Evolutionary conservation across 2,888 invertebrate genomes (phyloP), one percentile per base, ranked within the genome.

Genomic region (Lithophane semibrunnea): DNA sequence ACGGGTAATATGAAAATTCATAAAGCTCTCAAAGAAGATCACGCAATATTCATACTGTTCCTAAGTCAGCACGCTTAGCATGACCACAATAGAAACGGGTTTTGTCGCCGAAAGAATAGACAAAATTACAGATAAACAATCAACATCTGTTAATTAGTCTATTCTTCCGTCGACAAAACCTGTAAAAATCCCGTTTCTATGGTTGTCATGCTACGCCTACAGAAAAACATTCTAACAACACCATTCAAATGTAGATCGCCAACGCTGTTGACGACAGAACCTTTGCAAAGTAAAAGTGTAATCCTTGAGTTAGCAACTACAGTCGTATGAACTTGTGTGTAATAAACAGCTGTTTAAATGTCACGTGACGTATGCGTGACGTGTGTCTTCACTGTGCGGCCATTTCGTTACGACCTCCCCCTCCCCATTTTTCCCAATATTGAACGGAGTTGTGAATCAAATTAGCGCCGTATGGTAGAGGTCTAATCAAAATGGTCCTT

Each of bases 331-430:
- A 37, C 37, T 3, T 5, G 49, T 68, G 58, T 63, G 54, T 64
- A 47, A 65, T 66, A 71, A 73, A 75, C 87, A 86, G 75, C 80
- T 87, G 87, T 85, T 65, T 58, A 85, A 86, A 88, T 80, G 75
- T 75, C 78, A 79, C 37, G 73, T 82, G 86, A 82, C 82, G 82
- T 82, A 77, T 58, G n/a, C 16, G 24, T 70, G 81, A 79, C 83
- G 81, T 65, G 63, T 49, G 44, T 66, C 61, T 24, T 24, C 56
- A 65, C 47, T 29, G 21, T 24, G 29, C 42, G 21, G 16, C 82
- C 78, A 61, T 69, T 82, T 73, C 70, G 56, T 24, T 73, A 21
- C 3, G 79, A 71, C 58, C 78, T 70, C 29, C 47, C 8, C 29
- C 47, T 56, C 44, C 61, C 52, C 42, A 3, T 37, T 52, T 58